Evolutionary conservation across 1,140 invertebrate genomes (phyloP), one percentile per base, ranked within the genome.

Genomic region (Euura lappo): DNA sequence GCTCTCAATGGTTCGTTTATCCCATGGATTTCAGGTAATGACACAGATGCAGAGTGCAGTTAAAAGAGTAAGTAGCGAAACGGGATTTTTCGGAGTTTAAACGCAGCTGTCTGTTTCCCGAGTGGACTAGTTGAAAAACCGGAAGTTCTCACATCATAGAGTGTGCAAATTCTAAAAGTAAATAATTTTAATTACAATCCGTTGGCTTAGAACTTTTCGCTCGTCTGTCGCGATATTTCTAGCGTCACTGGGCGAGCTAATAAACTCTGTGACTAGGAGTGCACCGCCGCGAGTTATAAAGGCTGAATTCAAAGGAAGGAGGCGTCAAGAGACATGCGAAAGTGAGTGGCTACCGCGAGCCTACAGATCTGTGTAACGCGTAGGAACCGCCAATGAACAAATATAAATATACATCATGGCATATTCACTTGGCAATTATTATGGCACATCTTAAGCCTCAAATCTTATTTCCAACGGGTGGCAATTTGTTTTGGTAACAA

Each of bases 401-500:
- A 60, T 60, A 60, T 60, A 60, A 60, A 60, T 60, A 60, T n/a
- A 60, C 51, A n/a, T 60, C 51, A n/a, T 6, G 51, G 66, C 66
- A 44, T 44, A 68, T 68, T 68, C 66, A 42, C 8, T 68, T 68
- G 28, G 66, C 66, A 68, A 68, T 68, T 68, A 68, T 68, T 68
- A 68, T 68, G 66, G 28, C 66, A 68, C 44, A 28, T 44, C 66
- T 44, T 28, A 28, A 68, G 66, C 11, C 66, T 68, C 66, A 68
- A 42, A 28, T 44, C 44, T 44, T 68, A 28, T 28, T 42, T 6
- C 42, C 66, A 60, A 60, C 51, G 28, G 66, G 13, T 10, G 66
- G 66, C 44, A 68, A 68, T 68, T 68, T 68, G 66, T 68, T 68
- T 68, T 68, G 66, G 66, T 68, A 68, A 68, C 66, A 68, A 68